Conservation (phyloP, 2,797 vertebrate species). For the Danio choprae region DNA sequence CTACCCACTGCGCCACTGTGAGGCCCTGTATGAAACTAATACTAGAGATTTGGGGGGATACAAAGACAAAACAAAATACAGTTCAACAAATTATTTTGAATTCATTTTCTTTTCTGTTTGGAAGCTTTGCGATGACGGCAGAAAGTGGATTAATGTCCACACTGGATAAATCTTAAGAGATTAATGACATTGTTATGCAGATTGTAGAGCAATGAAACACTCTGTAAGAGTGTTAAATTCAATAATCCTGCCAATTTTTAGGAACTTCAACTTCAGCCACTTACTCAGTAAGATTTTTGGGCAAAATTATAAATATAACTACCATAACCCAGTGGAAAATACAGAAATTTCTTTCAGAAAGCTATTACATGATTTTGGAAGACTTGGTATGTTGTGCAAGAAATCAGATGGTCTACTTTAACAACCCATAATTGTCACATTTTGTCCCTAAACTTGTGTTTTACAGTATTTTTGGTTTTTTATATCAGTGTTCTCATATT, state of each 20-base stretch:
- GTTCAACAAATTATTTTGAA: slow-evolving; percentile 20
- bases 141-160: slow-evolving; percentile 46
- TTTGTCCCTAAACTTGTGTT: too few relatives aligned
- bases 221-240: slow-evolving; percentile 45
- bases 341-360: not conserved
- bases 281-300: not conserved
- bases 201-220: slow-evolving; percentile 31
- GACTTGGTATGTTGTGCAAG: not conserved
- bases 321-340: not conserved
- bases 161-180: slow-evolving; percentile 45
- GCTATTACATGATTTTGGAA: not conserved
- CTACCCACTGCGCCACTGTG: too few relatives aligned
- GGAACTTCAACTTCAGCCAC: slow-evolving; percentile 4
- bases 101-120: slow-evolving; percentile 32
- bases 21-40: not conserved
- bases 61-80: not conserved
- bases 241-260: not conserved
- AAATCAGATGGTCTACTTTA: not conserved
- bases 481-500: too few relatives aligned
- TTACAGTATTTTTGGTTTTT: too few relatives aligned
- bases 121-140: slow-evolving; percentile 31
- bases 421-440: too few relatives aligned
- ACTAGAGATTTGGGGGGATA: not conserved
- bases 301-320: not conserved
- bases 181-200: slow-evolving; percentile 54